Evolutionary conservation across 2,888 invertebrate species (phyloP), one percentile per base, ranked within the genome.

Genomic region (Glomeris marginata): DNA sequence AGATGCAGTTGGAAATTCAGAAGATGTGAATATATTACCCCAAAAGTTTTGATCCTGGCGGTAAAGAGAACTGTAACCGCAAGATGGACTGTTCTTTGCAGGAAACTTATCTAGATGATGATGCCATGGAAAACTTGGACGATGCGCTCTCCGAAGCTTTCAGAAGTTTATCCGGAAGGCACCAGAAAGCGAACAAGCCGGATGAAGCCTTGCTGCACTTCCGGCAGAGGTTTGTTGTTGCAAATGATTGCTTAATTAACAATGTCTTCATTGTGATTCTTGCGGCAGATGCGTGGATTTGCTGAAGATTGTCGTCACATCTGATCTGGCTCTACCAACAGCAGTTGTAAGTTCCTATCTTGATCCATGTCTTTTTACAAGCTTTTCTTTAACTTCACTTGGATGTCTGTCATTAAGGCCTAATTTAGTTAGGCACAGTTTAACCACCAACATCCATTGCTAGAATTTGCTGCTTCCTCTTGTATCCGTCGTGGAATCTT

Each of bases 71-170:
- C 47, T 49, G n/a, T 48, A 18, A 6, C 13, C 20, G 21, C 8
- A 53, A 21, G 16, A 35, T 22, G n/a, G n/a, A 43, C 41, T 40
- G 45, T 41, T 70, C 75, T 41, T 80, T 84, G 33, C 81, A 84
- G 62, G 74, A 82, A 1, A 81, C 83, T 61, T 75, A 82, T 59
- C 75, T 87, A 59, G 75, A 76, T 55, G 84, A 85, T 59, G 78
- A 77, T 54, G 81, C 84, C 63, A 85, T 84, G 11, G 76, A 75
- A 52, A 74, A 76, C 61, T 65, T 83, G 1, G 80, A 87, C 59
- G 74, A 76, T 55, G 80, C 82, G 0, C 66, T 87, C 51, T 77
- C 80, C 0, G 77, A 77, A 49, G 85, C 81, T 0, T 86, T 87
- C 62, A 78, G 73, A 22, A 55, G 58, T 41, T 51, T 56, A 49